A percentile compares a stretch with the other conserved stretches of the same genome.
These are phyloP conservation scores for Incurvaria masculella DNA, from an alignment of 2,888 invertebrate genomes.

Conservation along the genomic window DNA sequence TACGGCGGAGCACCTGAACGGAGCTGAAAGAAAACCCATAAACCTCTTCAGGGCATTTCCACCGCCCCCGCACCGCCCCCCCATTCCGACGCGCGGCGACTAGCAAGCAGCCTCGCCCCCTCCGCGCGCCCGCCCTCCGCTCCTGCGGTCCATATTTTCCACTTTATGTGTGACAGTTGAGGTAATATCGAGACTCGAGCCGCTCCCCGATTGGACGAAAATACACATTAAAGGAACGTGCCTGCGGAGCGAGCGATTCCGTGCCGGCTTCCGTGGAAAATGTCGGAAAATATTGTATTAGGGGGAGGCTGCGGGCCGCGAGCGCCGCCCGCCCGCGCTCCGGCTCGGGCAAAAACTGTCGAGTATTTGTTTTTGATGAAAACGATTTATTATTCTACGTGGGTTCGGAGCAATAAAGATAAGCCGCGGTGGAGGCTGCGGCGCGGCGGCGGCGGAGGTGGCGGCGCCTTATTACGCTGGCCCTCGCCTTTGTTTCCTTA, in stretches of 20 bases:
- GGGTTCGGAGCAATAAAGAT: slow-evolving; percentile 59
- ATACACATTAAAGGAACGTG: slow-evolving; percentile 59
- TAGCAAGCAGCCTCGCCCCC: slow-evolving; percentile 16
- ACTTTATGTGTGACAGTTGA: slow-evolving; percentile 61
- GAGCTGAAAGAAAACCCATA: slow-evolving; percentile 59
- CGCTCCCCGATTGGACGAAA: slow-evolving; percentile 59
- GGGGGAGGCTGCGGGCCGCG: slow-evolving; percentile 48
- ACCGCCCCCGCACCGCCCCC: slow-evolving; percentile 39
- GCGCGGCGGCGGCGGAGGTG: slow-evolving; percentile 52
- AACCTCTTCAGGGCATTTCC: slow-evolving; percentile 54
- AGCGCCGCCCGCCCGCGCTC: slow-evolving; percentile 54
- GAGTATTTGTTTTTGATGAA: slow-evolving; percentile 60
- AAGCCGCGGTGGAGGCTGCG: slow-evolving; percentile 55
- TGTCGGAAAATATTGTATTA: slow-evolving; percentile 59
- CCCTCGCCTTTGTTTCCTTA: slow-evolving; percentile 59
- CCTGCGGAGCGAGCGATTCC: slow-evolving; percentile 54
- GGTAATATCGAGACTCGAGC: slow-evolving; percentile 59
- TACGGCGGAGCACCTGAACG: slow-evolving; percentile 54
- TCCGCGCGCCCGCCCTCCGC: slow-evolving; percentile 20
- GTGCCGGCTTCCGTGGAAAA: slow-evolving; percentile 59
- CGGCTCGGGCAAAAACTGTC: slow-evolving; percentile 57
- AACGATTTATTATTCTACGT: slow-evolving; percentile 60
- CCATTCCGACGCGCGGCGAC: slow-evolving; percentile 15
- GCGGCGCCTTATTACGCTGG: slow-evolving; percentile 58
- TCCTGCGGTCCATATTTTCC: slow-evolving; percentile 59